A percentile compares a stretch with the other conserved stretches of the same genome.
Evolutionary conservation across 1,140 invertebrate genomes (phyloP).

Genomic region (Pseudomyrmex dendroicus): DNA sequence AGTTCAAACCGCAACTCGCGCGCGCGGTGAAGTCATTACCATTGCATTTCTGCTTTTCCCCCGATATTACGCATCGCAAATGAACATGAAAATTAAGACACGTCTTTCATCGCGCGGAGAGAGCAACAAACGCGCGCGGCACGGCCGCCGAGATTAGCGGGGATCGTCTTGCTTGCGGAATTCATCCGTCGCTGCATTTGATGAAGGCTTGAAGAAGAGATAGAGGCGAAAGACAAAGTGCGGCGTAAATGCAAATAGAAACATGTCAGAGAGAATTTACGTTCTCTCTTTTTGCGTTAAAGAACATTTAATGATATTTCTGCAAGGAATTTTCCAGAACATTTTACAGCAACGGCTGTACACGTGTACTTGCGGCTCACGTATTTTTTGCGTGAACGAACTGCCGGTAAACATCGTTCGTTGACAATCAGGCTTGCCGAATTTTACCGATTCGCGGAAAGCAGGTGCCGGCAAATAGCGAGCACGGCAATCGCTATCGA

Average conservation of each 20-base stretch:
- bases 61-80: conserved; percentile 63
- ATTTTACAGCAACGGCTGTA: too few species aligned
- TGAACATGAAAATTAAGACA: conserved; percentile 73
- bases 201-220: not conserved
- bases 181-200: conserved; percentile 24
- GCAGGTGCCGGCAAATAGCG: too few species aligned
- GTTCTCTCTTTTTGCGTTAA: not conserved
- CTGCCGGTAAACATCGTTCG: too few species aligned
- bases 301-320: not conserved
- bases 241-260: conserved; percentile 1
- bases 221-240: not conserved
- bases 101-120: conserved; percentile 37
- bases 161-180: conserved; percentile 17
- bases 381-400: too few species aligned
- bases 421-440: too few species aligned
- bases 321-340: too few species aligned
- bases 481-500: too few species aligned
- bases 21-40: conserved; percentile 26
- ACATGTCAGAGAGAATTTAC: not conserved
- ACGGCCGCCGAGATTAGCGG: conserved; percentile 47
- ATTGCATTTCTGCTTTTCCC: conserved; percentile 28
- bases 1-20: conserved; percentile 56
- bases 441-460: too few species aligned
- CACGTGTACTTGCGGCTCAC: too few species aligned
- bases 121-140: conserved; percentile 33